A percentile compares a stretch with the other conserved stretches of the same genome.
These are phyloP conservation scores for Meda fulgida DNA, from an alignment of 2,797 vertebrate species.

Conservation along the genomic window DNA sequence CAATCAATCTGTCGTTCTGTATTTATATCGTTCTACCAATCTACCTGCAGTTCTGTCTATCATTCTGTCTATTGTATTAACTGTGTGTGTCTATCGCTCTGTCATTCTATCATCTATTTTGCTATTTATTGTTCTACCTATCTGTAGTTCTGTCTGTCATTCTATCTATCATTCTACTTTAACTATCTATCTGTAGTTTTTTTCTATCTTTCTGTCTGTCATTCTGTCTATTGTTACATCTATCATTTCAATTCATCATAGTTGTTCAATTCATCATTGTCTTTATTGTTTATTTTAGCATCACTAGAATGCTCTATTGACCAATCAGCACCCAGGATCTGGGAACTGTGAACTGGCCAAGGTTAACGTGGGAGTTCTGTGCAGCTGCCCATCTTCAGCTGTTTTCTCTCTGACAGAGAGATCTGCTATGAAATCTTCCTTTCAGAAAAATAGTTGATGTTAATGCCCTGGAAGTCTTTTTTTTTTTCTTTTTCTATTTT, in stretches of 20 bases:
- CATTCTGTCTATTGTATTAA: not conserved
- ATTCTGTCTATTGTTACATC: not conserved
- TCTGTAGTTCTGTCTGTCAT: not conserved
- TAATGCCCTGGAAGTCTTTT: conserved; percentile 42
- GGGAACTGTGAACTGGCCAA: not conserved
- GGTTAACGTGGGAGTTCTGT: conserved; percentile 42
- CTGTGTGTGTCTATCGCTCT: not conserved
- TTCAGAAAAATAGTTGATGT: conserved; percentile 16
- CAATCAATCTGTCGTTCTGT: not conserved
- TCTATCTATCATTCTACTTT: not conserved
- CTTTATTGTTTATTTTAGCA: not conserved
- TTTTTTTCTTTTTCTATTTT: conserved; percentile 4
- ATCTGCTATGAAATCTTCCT: conserved; percentile 20
- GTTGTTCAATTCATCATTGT: not conserved
- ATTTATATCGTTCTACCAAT: not conserved
- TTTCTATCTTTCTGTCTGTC: not conserved
- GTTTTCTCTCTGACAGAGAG: conserved; percentile 47
- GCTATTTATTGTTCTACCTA: not conserved
- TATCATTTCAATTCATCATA: not conserved
- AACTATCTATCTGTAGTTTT: not conserved
- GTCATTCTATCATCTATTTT: no score
- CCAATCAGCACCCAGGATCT: conserved; percentile 4
- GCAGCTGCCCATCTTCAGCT: conserved; percentile 48
- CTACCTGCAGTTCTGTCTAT: not conserved
- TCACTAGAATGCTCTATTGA: not conserved